phyloP scores from a whole-genome alignment of 2,113 vertebrate genomes.

The Syngnathus typhle region DNA sequence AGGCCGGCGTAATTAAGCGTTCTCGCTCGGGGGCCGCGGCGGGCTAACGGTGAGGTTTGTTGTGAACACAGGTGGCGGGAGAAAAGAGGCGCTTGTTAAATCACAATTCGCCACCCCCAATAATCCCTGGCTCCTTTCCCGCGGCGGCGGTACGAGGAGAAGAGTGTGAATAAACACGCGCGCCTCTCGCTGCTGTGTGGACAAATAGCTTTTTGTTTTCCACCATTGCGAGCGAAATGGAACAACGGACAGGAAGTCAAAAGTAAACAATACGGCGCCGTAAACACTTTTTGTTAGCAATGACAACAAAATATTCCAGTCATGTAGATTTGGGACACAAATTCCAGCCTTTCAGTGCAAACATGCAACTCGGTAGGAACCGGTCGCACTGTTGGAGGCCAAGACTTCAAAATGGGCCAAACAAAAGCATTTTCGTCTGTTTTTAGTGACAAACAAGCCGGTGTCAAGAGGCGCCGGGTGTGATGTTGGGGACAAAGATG shows the following conservation, averaged over 20 bases:
- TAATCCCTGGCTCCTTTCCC: conserved; percentile 51
- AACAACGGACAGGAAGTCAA: no score
- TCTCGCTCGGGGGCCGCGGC: conserved; percentile 64
- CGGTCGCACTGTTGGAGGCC: not conserved
- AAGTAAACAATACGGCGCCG: not conserved
- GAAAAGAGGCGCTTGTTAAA: conserved; percentile 67
- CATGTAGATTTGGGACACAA: not conserved
- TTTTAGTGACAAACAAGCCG: not conserved
- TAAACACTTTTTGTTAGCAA: no score
- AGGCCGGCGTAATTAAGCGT: conserved; percentile 75
- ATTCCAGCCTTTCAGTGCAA: no score
- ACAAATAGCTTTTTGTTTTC: not conserved
- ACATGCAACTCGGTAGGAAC: no score
- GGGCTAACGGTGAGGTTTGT: conserved; percentile 74
- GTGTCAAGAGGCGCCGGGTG: not conserved
- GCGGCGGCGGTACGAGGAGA: conserved; percentile 26
- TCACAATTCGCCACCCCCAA: conserved; percentile 58
- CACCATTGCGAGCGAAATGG: not conserved
- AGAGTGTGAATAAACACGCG: conserved; percentile 4
- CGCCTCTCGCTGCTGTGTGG: not conserved
- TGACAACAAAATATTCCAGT: not conserved
- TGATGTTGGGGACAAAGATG: conserved; percentile 68
- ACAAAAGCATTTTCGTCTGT: not conserved
- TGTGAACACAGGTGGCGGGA: conserved; percentile 69
- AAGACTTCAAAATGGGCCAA: not conserved